Evolutionary conservation across 1,140 invertebrate genomes (phyloP), one percentile per base, ranked within the genome.

Genomic region (Rhopalosiphum maidis): DNA sequence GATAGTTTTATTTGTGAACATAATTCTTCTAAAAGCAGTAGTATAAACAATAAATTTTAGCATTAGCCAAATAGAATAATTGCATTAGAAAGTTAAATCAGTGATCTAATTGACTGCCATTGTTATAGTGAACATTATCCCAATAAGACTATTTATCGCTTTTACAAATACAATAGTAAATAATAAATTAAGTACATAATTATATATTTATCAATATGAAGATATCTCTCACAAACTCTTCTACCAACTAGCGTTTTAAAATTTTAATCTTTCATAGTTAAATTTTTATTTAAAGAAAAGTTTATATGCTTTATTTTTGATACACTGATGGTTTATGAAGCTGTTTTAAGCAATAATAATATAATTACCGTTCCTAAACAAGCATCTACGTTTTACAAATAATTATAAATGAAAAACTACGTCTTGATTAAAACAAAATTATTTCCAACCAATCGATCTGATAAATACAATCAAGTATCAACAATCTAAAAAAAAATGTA

Each of bases 31-130:
- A 68, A 30, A 60, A 11, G 30, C 60, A 51, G 48, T 51, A n/a
- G 30, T 68, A 68, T 30, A 68, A n/a, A 68, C 30, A 68, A 68
- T 68, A 68, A 30, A 68, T 68, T 68, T 9, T 15, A 68, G 9
- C 11, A 22, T 15, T 30, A 5, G 11, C 25, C 30, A 68, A 68
- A 30, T n/a, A 68, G 11, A 68, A 68, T 68, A 30, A 68, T 68
- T 68, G 60, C 60, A n/a, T 68, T 68, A 68, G 30, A 68, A 68
- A 68, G 60, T 68, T 68, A 68, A 68, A 68, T n/a, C 60, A 68
- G 30, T 0, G 11, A 68, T 68, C 60, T 68, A 68, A 68, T 68
- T 68, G 30, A 68, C 60, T 68, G 4, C 60, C 4, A 30, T 68
- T 68, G 60, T 68, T 68, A 30, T 30, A 68, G 4, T n/a, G 30